Evolutionary conservation across 2,888 invertebrate genomes (phyloP).

Genomic region (Cremastinae sp.): DNA sequence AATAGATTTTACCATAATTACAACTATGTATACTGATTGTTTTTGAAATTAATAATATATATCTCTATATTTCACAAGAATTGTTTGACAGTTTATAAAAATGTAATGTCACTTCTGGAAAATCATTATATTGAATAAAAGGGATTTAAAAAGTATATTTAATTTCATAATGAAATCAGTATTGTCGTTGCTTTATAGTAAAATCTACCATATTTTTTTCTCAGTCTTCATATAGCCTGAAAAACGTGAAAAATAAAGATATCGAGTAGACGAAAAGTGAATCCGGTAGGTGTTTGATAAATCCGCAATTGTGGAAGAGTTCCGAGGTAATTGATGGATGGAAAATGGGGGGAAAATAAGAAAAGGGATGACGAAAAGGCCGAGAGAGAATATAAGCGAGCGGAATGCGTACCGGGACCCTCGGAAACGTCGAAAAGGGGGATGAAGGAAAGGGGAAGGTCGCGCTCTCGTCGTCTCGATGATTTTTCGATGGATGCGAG

Average conservation of each 20-base stretch:
- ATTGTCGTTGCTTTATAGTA: too few species aligned
- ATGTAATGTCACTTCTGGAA: too few species aligned
- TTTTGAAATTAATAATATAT: too few species aligned
- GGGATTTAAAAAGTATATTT: too few species aligned
- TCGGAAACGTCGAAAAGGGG: constrained; percentile 20
- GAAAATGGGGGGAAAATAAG: constrained; percentile 34
- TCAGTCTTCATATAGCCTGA: too few species aligned
- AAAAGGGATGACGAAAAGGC: constrained; percentile 28
- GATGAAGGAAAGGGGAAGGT: constrained; percentile 47
- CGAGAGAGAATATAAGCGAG: constrained; percentile 11
- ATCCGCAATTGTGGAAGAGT: constrained; percentile 77
- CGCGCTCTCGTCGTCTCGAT: constrained; percentile 43
- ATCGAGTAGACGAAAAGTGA: not conserved
- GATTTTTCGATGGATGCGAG: constrained; percentile 63
- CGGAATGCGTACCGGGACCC: not conserved
- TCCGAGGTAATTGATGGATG: constrained; percentile 76
- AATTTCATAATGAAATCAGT: too few species aligned
- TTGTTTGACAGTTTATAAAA: too few species aligned
- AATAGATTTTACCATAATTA: too few species aligned
- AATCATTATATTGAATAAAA: too few species aligned
- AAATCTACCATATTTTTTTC: too few species aligned
- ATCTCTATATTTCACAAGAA: too few species aligned
- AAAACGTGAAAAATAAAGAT: not conserved
- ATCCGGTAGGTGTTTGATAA: constrained; percentile 53
- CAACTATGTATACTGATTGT: too few species aligned